Evolutionary conservation across 2,113 vertebrate species (phyloP), one percentile per base, ranked within the genome.

Genomic region (Dipodomys stephensi): DNA sequence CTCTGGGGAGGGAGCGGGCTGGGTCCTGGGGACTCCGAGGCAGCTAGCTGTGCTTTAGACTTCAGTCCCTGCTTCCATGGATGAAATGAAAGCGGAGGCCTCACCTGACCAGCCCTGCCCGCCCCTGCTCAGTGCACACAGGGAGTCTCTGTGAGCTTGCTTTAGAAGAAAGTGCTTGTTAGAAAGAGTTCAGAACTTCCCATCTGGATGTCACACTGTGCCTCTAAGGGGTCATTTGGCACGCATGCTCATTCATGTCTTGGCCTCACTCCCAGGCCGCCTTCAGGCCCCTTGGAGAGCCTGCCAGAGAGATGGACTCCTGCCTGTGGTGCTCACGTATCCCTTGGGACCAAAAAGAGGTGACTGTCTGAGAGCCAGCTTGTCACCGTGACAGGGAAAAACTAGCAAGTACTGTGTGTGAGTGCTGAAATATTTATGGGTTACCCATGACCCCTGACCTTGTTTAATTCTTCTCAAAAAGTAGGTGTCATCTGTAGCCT

Each of bases 181-280:
- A 32, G 88, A 91, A 60, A 90, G 82, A 74, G 20, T 96, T 95
- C 93, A 62, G 60, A 96, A 95, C 94, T 57, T 64, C 87, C 87
- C 28, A 74, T 69, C 87, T 4, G 69, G 64, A 49, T 67, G 82
- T 46, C 18, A 64, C 87, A 80, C 73, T 64, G 81, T 32, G 60
- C 27, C 91, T 71, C 46, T 3, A 25, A 65, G 83, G 53, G 53
- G 81, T 69, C 76, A 67, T 84, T 88, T 69, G 71, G 85, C 44
- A 72, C 88, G 83, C 71, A 22, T 3, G 12, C 74, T 87, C 88
- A 85, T 83, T 95, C 80, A 93, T 80, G 53, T 65, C 53, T 57
- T 71, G 57, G 93, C 62, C 77, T 28, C 4, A 4, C 25, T 65
- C n/a, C 57, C 74, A 53, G 20, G 39, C 0, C 19, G 49, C 93